phyloP scores from a whole-genome alignment of 2,888 invertebrate species.

The Halictus ligatus region DNA sequence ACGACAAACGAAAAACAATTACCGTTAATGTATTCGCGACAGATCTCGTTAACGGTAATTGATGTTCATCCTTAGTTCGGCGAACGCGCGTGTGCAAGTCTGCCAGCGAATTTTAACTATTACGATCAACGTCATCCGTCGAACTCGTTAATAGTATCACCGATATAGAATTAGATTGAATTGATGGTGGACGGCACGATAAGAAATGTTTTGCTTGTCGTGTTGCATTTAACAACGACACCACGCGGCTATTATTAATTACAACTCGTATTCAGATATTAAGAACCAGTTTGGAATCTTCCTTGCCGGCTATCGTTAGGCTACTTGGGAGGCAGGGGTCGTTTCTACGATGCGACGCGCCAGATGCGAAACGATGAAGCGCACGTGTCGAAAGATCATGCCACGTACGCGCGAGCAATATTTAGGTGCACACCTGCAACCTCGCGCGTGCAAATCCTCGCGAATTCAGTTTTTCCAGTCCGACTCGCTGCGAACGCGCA shows the following conservation, averaged over 20 bases:
- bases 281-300: background rate
- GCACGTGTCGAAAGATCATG: slow-evolving; percentile 17
- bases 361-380: slow-evolving; percentile 11
- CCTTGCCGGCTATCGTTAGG: background rate
- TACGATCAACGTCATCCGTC: background rate
- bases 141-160: background rate
- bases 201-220: too few species aligned
- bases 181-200: background rate
- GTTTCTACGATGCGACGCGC: background rate
- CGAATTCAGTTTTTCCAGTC: background rate
- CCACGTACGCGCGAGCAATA: slow-evolving; percentile 34
- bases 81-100: background rate
- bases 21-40: slow-evolving; percentile 1
- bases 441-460: slow-evolving; percentile 21
- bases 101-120: background rate
- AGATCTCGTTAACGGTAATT: slow-evolving; percentile 5
- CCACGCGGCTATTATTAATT: background rate
- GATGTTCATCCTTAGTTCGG: background rate
- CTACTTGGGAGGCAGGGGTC: background rate
- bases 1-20: background rate
- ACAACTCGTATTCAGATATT: background rate
- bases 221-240: background rate
- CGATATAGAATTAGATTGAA: background rate
- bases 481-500: background rate
- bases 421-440: slow-evolving; percentile 64